Conservation (phyloP, 2,113 vertebrate genomes). For the Vulpes lagopus region DNA sequence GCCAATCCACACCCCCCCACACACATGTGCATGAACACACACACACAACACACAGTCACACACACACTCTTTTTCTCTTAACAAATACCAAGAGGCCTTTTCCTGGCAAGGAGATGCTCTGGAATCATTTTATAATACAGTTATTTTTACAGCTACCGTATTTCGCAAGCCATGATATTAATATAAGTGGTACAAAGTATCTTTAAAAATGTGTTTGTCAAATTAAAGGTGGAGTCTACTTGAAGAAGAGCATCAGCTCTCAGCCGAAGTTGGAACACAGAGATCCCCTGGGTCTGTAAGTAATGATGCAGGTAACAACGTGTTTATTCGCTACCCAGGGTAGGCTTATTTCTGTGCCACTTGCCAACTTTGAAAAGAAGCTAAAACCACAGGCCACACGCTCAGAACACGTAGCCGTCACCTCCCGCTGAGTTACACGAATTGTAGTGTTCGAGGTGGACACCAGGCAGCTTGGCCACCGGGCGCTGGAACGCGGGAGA, state of each 20-base stretch:
- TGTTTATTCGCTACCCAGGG: not conserved
- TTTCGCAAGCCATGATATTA: not conserved
- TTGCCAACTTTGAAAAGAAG: not conserved
- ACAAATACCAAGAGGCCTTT: not conserved
- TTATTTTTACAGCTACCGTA: not conserved
- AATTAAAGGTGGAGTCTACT: too few species aligned
- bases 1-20: rapidly evolving
- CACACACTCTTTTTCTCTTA: not conserved
- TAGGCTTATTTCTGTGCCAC: not conserved
- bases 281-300: rapidly evolving
- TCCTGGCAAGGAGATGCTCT: not conserved
- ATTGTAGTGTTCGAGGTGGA: rapidly evolving
- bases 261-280: not conserved
- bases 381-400: not conserved
- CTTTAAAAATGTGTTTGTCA: not conserved
- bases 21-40: rapidly evolving
- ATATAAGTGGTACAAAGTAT: not conserved
- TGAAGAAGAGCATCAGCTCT: not conserved
- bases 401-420: not conserved
- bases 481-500: rapidly evolving
- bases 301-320: not conserved
- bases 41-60: not conserved
- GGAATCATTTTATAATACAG: not conserved
- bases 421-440: not conserved
- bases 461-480: rapidly evolving